These are phyloP conservation scores for Caenorhabditis tropicalis DNA, from an alignment of 1,140 invertebrate species.

Conservation along the genomic window DNA sequence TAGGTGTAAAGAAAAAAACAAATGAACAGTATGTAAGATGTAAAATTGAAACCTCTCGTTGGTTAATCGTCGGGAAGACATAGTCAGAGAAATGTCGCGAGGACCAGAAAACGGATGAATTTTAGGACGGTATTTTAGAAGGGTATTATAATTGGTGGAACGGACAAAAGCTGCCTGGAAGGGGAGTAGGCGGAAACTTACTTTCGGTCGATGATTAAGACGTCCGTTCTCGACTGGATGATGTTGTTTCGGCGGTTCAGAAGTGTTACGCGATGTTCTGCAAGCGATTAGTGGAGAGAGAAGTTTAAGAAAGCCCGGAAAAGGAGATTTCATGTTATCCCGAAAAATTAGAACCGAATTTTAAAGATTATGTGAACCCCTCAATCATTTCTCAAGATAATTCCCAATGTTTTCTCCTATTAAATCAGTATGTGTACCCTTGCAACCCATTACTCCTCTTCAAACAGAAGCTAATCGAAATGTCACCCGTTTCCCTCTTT, in stretches of 20 bases:
- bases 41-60: not conserved
- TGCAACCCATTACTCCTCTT: constrained; percentile 20
- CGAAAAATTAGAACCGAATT: not conserved
- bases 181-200: not conserved
- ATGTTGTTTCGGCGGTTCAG: not conserved
- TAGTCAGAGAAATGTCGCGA: constrained; percentile 29
- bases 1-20: not conserved
- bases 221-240: not conserved
- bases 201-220: constrained; percentile 37
- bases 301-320: not conserved
- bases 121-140: not conserved
- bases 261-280: constrained; percentile 27
- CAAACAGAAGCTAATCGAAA: constrained; percentile 29
- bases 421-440: not conserved
- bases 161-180: not conserved
- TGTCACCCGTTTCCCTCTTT: not conserved
- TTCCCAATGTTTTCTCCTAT: not conserved
- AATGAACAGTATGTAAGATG: not conserved
- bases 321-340: not conserved
- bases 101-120: constrained; percentile 38
- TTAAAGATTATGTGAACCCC: not conserved
- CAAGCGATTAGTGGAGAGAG: constrained; percentile 20
- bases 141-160: not conserved
- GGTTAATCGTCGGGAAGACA: not conserved
- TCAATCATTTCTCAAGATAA: too few species aligned